A percentile compares a stretch with the other conserved stretches of the same genome.
Evolutionary conservation across 2,888 invertebrate species (phyloP).

Genomic region (Acronicta leporina): DNA sequence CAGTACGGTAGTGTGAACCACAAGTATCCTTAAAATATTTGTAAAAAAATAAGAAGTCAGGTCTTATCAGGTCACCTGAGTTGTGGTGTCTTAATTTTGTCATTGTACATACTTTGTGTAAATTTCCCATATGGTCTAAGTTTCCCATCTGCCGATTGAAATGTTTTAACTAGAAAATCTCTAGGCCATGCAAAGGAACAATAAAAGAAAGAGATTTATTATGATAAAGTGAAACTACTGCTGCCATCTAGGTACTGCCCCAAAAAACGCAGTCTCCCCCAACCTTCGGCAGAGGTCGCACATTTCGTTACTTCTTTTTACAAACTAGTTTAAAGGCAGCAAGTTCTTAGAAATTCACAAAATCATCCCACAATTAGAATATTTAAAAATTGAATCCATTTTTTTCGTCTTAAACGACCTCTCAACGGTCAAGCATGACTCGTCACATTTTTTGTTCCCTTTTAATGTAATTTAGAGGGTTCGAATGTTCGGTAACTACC

Average conservation of each 20-base stretch:
- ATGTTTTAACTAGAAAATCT: too few species aligned
- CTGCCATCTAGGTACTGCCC: slow-evolving; percentile 33
- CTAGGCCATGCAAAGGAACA: too few species aligned
- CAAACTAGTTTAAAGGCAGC: slow-evolving; percentile 10
- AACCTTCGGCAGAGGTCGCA: slow-evolving; percentile 38
- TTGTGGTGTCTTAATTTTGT: too few species aligned
- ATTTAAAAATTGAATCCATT: slow-evolving; percentile 45
- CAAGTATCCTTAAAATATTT: too few species aligned
- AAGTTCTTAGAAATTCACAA: slow-evolving; percentile 19
- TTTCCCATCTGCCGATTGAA: too few species aligned
- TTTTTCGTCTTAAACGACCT: slow-evolving; percentile 17
- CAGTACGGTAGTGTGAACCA: too few species aligned
- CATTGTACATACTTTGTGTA: too few species aligned
- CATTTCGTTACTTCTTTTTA: neutral
- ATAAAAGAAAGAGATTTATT: too few species aligned
- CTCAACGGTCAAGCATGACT: slow-evolving; percentile 53
- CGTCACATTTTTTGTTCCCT: slow-evolving; percentile 59
- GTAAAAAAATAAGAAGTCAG: too few species aligned
- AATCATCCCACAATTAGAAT: slow-evolving; percentile 36
- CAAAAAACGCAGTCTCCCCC: neutral
- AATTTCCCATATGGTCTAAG: too few species aligned
- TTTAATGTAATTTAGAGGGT: slow-evolving; percentile 66
- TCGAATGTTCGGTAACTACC: slow-evolving; percentile 53
- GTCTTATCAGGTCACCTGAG: too few species aligned
- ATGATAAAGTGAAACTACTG: neutral